Evolutionary conservation across 2,888 invertebrate genomes (phyloP).

Genomic region (Cephus sareptanus): DNA sequence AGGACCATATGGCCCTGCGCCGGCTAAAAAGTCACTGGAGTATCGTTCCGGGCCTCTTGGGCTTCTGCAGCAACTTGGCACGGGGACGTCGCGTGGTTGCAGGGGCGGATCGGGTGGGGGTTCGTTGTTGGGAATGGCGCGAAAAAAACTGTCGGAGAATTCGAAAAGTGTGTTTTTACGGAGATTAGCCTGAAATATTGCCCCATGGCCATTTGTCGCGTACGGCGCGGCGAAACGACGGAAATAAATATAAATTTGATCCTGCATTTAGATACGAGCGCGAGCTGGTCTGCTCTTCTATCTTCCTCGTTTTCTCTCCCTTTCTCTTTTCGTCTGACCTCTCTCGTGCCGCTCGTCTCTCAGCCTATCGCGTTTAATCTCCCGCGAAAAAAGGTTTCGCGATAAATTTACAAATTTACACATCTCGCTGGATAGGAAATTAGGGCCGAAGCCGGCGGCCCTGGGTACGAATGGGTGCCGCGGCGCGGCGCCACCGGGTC

Average conservation of each 20-base stretch:
- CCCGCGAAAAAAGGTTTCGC: conserved; percentile 19
- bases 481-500: too few species aligned
- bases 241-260: conserved; percentile 57
- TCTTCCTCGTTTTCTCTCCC: conserved; percentile 1
- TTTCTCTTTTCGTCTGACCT: neutral
- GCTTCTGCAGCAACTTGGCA: neutral
- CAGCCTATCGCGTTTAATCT: conserved; percentile 19
- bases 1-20: neutral
- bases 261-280: conserved; percentile 42
- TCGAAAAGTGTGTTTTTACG: conserved; percentile 12
- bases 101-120: neutral
- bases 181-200: conserved; percentile 47
- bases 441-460: conserved; percentile 1
- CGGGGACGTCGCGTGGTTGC: neutral
- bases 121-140: neutral
- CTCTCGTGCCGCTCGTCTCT: neutral
- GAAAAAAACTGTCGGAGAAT: neutral
- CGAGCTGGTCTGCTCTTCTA: conserved; percentile 14
- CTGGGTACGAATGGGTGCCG: neutral
- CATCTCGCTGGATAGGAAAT: conserved; percentile 20
- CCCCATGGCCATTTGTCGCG: conserved; percentile 45
- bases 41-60: neutral
- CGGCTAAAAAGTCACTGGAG: neutral
- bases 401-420: conserved; percentile 24
- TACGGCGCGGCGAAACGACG: conserved; percentile 28